phyloP scores from a whole-genome alignment of 2,797 vertebrate genomes.

The Benthosema pterotum region DNA sequence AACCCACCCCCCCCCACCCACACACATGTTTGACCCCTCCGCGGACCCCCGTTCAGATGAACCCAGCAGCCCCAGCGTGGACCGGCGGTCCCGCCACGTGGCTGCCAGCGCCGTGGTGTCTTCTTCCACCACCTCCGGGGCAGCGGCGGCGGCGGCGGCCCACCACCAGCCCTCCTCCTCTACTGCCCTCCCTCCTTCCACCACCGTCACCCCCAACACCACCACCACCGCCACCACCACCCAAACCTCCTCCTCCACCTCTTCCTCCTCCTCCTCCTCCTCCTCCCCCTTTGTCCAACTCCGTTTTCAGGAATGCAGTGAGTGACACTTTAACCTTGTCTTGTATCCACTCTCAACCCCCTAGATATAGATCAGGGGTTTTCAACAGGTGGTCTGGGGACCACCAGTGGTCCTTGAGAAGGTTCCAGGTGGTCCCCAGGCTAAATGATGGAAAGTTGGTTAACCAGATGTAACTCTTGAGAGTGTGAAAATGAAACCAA shows the following conservation, averaged over 20 bases:
- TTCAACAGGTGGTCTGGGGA: too few species aligned
- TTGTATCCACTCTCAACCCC: background rate
- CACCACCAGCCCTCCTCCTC: conserved; percentile 43
- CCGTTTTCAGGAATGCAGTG: conserved; percentile 90
- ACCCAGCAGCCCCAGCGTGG: conserved; percentile 86
- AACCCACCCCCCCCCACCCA: conserved; percentile 28
- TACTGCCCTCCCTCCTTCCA: conserved; percentile 39
- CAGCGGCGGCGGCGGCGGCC: too few species aligned
- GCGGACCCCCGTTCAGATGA: conserved; percentile 82
- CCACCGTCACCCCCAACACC: conserved; percentile 64
- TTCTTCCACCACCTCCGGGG: conserved; percentile 70
- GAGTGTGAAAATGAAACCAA: too few species aligned
- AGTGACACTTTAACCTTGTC: conserved; percentile 69
- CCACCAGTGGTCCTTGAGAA: too few species aligned
- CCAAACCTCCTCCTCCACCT: conserved; percentile 82
- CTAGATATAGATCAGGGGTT: too few species aligned
- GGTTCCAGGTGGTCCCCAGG: too few species aligned
- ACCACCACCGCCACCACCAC: conserved; percentile 80
- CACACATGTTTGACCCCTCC: conserved; percentile 35
- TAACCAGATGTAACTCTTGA: too few species aligned
- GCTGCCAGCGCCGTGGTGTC: conserved; percentile 90
- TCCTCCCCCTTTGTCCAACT: conserved; percentile 82
- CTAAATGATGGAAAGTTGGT: too few species aligned
- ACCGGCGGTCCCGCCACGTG: conserved; percentile 86
- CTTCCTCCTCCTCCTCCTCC: conserved; percentile 82